Conservation (phyloP, 2,888 invertebrate species). For the Sympetrum striolatum region DNA sequence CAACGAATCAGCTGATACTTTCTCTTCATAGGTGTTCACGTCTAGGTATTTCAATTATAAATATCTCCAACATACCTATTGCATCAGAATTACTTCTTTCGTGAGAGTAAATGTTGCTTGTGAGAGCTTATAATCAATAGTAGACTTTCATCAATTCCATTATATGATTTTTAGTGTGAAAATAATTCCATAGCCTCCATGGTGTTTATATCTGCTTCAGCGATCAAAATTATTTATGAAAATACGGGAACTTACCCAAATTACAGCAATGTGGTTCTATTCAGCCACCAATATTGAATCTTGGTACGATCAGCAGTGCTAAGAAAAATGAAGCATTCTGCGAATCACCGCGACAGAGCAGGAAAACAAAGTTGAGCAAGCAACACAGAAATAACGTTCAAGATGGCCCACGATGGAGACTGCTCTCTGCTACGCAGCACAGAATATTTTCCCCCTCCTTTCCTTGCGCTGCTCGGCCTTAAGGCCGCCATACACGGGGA, state of each 20-base stretch:
- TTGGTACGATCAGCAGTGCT: slow-evolving; percentile 26
- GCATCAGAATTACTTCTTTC: no score
- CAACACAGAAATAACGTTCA: slow-evolving; percentile 33
- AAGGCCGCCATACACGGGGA: no score
- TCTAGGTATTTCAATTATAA: background rate
- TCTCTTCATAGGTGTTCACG: slow-evolving; percentile 1
- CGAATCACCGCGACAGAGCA: slow-evolving; percentile 35
- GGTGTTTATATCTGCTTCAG: no score
- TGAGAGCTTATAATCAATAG: no score
- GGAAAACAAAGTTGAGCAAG: slow-evolving; percentile 37
- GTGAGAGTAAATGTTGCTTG: no score
- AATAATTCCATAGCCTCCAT: no score
- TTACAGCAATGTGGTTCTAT: background rate
- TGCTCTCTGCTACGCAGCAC: slow-evolving; percentile 25
- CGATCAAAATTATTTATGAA: background rate
- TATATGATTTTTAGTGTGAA: no score
- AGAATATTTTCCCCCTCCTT: background rate
- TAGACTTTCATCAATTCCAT: no score
- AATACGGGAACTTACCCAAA: background rate
- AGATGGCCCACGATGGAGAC: slow-evolving; percentile 15
- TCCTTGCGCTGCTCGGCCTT: slow-evolving; percentile 14
- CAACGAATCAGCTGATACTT: slow-evolving; percentile 36
- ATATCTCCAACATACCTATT: background rate
- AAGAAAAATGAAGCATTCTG: slow-evolving; percentile 14
- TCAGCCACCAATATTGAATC: slow-evolving; percentile 3